Evolutionary conservation across 2,113 vertebrate species (phyloP).

Genomic region (Dipodomys spectabilis): DNA sequence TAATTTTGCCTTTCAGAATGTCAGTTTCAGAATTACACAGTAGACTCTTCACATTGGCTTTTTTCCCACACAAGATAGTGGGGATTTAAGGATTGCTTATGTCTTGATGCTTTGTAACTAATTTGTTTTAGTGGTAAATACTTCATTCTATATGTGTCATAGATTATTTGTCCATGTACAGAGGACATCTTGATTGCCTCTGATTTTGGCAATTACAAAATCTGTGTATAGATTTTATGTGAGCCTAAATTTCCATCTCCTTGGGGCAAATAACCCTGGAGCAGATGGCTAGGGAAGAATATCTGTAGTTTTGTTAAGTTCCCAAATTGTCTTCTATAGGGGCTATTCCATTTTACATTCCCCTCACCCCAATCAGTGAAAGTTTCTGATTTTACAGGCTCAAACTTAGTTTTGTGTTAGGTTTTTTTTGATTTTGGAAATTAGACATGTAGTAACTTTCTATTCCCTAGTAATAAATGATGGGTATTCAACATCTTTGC

Average conservation of each 20-base stretch:
- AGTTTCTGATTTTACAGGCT: background rate
- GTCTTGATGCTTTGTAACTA: background rate
- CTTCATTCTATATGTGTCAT: background rate
- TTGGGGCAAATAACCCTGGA: constrained; percentile 22
- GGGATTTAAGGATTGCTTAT: background rate
- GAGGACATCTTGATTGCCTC: background rate
- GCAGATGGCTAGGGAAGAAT: background rate
- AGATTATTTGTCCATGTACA: background rate
- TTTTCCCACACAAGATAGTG: background rate
- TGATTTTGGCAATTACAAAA: background rate
- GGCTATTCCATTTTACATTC: background rate
- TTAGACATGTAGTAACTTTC: background rate
- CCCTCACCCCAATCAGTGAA: background rate
- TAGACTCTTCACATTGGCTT: background rate
- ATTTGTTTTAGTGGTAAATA: background rate
- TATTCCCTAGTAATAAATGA: background rate
- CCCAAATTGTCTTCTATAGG: background rate
- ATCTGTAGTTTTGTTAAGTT: background rate
- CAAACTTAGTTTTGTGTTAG: background rate
- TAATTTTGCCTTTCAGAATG: constrained; percentile 34
- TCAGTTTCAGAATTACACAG: background rate
- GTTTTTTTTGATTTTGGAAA: background rate
- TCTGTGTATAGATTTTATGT: background rate
- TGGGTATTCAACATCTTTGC: background rate
- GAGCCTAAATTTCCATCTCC: background rate